A percentile compares a stretch with the other conserved stretches of the same genome.
Conservation (phyloP, 2,888 invertebrate genomes). For the Tetramorium bicarinatum region DNA sequence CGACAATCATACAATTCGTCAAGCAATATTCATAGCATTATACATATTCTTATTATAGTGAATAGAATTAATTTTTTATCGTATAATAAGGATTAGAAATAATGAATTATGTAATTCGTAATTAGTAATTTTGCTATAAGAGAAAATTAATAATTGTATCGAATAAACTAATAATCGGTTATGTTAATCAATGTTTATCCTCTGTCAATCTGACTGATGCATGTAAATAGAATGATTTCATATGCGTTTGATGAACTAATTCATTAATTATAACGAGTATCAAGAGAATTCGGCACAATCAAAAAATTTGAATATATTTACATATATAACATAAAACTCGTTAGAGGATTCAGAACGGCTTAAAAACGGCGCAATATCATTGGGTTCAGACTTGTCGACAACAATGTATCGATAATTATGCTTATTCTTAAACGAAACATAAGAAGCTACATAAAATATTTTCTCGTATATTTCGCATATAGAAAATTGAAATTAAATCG, state of each 20-base stretch:
- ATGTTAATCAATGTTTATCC: background rate
- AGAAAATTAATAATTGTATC: background rate
- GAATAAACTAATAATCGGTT: background rate
- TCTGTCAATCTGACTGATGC: background rate
- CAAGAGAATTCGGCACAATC: background rate
- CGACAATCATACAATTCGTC: background rate
- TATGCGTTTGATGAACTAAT: background rate
- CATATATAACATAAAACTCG: constrained; percentile 13
- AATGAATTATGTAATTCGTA: background rate
- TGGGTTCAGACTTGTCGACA: background rate
- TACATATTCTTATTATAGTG: background rate
- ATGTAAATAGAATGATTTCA: background rate
- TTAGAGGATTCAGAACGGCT: background rate
- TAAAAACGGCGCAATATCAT: background rate
- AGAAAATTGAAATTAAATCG: background rate
- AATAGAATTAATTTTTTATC: background rate
- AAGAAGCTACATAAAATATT: background rate
- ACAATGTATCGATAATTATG: background rate
- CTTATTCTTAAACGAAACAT: background rate
- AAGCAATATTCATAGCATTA: background rate
- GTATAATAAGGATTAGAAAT: background rate
- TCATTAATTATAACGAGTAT: background rate
- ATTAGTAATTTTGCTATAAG: background rate
- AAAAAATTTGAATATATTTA: constrained; percentile 27
- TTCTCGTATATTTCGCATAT: background rate